phyloP scores from a whole-genome alignment of 2,797 vertebrate species.

The Gadopsis marmoratus region DNA sequence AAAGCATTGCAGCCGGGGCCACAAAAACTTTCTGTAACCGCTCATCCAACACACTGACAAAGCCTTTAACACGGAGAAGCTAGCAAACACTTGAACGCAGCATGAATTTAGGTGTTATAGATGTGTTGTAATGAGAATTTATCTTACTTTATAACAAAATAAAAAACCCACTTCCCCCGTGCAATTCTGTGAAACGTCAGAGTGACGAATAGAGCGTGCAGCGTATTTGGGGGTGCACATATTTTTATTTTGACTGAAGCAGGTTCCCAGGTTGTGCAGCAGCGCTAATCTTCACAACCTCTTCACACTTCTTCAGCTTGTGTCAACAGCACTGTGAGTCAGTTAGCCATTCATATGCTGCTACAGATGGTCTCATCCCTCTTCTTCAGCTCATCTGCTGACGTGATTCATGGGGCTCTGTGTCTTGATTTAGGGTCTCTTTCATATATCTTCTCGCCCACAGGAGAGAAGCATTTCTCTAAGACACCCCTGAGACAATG shows the following conservation, averaged over 20 bases:
- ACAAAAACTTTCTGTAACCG: neutral
- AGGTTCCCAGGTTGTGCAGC: conserved; percentile 64
- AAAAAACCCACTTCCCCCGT: neutral
- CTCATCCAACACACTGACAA: conserved; percentile 25
- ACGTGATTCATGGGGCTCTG: conserved; percentile 85
- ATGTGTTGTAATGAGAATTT: conserved; percentile 61
- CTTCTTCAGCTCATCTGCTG: conserved; percentile 78
- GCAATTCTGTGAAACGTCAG: conserved; percentile 75
- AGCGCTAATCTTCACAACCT: conserved; percentile 80
- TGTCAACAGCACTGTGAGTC: conserved; percentile 77
- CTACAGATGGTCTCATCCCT: conserved; percentile 81
- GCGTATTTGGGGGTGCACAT: conserved; percentile 68
- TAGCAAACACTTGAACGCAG: conserved; percentile 37
- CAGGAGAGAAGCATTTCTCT: conserved; percentile 83
- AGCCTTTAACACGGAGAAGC: conserved; percentile 13
- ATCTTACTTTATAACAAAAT: conserved; percentile 61
- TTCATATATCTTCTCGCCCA: conserved; percentile 82
- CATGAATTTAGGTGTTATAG: conserved; percentile 50
- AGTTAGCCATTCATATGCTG: conserved; percentile 82
- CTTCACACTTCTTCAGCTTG: conserved; percentile 80
- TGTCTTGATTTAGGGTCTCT: conserved; percentile 85
- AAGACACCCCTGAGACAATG: conserved; percentile 81
- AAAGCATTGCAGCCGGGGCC: neutral
- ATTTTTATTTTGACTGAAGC: conserved; percentile 67
- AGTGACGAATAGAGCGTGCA: conserved; percentile 70